A percentile compares a stretch with the other conserved stretches of the same genome.
Conservation (phyloP, 2,888 invertebrate genomes). For the Drosophila neonasuta region DNA sequence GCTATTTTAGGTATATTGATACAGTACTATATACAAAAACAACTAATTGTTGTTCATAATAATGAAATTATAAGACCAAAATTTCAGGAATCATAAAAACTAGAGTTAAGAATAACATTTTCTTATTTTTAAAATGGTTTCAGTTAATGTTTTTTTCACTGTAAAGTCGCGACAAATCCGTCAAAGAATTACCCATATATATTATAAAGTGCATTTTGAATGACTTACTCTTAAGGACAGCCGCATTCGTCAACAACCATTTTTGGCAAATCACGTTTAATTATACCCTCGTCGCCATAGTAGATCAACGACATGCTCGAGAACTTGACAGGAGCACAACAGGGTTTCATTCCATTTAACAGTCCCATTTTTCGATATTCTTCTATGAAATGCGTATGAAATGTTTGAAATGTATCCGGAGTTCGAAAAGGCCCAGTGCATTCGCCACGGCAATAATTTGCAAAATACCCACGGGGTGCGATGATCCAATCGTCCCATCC, state of each 20-base stretch:
- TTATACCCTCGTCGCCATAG: slow-evolving; percentile 92
- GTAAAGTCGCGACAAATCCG: too few species aligned
- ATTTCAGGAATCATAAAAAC: too few species aligned
- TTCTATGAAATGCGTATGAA: slow-evolving; percentile 95
- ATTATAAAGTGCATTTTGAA: not conserved
- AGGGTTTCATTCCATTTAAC: slow-evolving; percentile 91
- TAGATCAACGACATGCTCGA: slow-evolving; percentile 96
- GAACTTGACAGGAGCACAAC: slow-evolving; percentile 95
- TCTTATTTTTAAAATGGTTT: too few species aligned
- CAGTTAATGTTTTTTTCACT: too few species aligned
- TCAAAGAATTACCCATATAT: not conserved
- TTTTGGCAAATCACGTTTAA: slow-evolving; percentile 96
- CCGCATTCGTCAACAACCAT: slow-evolving; percentile 98
- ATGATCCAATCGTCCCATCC: slow-evolving; percentile 98
- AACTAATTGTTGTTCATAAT: too few species aligned
- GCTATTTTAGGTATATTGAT: too few species aligned
- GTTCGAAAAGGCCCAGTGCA: slow-evolving; percentile 90
- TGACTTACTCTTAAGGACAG: slow-evolving; percentile 87
- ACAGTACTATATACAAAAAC: too few species aligned
- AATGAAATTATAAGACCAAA: too few species aligned
- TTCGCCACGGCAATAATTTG: slow-evolving; percentile 96
- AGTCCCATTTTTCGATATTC: slow-evolving; percentile 91
- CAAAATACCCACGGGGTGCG: slow-evolving; percentile 94
- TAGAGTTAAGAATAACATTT: too few species aligned
- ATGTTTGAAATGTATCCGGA: slow-evolving; percentile 91